Evolutionary conservation across 2,113 vertebrate genomes (phyloP).

Genomic region (Centrocercus urophasianus): DNA sequence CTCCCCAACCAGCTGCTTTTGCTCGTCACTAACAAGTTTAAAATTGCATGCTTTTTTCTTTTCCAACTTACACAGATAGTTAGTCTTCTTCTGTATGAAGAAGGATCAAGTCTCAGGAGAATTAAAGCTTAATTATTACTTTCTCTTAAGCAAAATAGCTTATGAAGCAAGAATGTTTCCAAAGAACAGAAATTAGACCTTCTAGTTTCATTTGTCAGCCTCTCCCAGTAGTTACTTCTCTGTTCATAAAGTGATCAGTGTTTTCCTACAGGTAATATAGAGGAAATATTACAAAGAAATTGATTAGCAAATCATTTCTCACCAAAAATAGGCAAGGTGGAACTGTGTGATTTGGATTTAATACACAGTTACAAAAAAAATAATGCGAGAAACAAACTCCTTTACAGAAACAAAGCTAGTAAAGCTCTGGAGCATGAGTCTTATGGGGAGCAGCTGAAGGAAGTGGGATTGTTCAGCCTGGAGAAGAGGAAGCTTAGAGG

Average conservation of each 20-base stretch:
- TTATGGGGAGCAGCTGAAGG: no score
- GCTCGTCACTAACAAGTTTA: neutral
- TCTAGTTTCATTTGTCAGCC: neutral
- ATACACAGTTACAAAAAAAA: neutral
- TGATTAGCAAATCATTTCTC: neutral
- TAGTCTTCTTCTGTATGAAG: neutral
- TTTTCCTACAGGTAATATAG: neutral
- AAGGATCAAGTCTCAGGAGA: neutral
- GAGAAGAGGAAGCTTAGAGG: no score
- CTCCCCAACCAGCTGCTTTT: neutral
- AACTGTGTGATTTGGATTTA: neutral
- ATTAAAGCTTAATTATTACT: neutral
- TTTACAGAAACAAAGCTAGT: no score
- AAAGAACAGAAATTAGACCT: neutral
- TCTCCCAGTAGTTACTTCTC: neutral
- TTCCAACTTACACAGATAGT: neutral
- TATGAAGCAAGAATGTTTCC: neutral
- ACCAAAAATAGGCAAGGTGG: neutral
- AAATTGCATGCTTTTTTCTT: neutral
- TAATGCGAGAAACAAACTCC: neutral
- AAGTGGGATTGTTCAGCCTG: no score
- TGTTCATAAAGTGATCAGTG: neutral
- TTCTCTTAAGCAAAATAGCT: neutral
- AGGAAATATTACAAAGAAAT: neutral
- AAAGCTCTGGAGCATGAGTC: no score